phyloP scores from a whole-genome alignment of 2,113 vertebrate species.

The Tricholaema leucomelas region DNA sequence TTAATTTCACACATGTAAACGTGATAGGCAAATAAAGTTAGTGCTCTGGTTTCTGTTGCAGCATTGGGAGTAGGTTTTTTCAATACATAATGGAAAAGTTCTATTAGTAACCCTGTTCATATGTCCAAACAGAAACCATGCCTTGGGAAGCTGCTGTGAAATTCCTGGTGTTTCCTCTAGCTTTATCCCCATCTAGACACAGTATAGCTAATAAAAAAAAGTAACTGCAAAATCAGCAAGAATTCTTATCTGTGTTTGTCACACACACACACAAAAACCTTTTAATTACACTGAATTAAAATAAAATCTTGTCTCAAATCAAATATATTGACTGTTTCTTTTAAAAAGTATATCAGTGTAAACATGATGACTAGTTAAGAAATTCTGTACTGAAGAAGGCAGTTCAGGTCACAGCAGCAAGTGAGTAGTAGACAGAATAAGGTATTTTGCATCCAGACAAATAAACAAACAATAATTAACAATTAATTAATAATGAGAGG shows the following conservation, averaged over 20 bases:
- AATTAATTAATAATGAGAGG: background rate
- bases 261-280: background rate
- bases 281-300: background rate
- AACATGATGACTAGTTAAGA: background rate
- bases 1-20: background rate
- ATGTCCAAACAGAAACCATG: fast-evolving
- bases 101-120: background rate
- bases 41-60: background rate
- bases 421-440: background rate
- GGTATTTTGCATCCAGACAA: background rate
- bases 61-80: background rate
- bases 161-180: background rate
- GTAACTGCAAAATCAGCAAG: background rate
- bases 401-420: background rate
- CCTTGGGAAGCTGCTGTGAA: background rate
- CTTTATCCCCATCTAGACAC: background rate
- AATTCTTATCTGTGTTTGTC: background rate
- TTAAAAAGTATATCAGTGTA: background rate
- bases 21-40: background rate
- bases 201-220: background rate
- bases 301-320: background rate
- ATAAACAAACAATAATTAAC: background rate
- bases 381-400: background rate
- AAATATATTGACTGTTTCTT: background rate
- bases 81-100: background rate